phyloP scores from a whole-genome alignment of 53 echinoderm and acorn worm species.

The Hippasteria phrygiana region DNA sequence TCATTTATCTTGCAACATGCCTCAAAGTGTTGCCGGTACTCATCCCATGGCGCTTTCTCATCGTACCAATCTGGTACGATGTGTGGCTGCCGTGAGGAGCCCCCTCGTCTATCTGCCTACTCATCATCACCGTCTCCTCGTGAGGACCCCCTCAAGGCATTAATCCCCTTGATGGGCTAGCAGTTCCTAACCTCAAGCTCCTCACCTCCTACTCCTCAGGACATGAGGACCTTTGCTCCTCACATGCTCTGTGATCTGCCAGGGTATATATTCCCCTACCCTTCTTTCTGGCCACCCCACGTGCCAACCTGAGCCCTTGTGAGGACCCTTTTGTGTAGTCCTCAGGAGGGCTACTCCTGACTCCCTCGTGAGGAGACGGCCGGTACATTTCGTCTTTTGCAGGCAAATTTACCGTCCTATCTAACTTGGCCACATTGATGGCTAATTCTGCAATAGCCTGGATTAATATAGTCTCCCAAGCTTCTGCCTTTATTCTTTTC shows the following conservation, averaged over 20 bases:
- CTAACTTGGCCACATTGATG: too few species aligned
- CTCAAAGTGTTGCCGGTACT: slow-evolving; percentile 52
- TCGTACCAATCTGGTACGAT: slow-evolving; percentile 51
- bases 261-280: too few species aligned
- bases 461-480: too few species aligned
- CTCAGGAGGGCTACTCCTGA: background rate
- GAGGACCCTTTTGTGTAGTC: background rate
- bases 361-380: background rate
- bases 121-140: background rate
- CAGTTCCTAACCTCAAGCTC: background rate
- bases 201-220: background rate
- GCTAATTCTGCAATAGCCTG: too few species aligned
- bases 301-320: background rate
- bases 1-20: slow-evolving; percentile 37
- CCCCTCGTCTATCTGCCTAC: background rate
- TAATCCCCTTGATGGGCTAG: background rate
- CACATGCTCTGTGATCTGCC: background rate
- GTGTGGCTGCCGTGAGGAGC: slow-evolving; percentile 4
- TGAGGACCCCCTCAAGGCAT: background rate
- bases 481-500: too few species aligned
- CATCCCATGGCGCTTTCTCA: slow-evolving; percentile 55
- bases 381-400: too few species aligned
- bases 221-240: background rate
- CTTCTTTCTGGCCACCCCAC: too few species aligned
- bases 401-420: too few species aligned